Base-by-base conservation (phyloP, 2,888 invertebrate species). In the Muschampia plurimacula region DNA sequence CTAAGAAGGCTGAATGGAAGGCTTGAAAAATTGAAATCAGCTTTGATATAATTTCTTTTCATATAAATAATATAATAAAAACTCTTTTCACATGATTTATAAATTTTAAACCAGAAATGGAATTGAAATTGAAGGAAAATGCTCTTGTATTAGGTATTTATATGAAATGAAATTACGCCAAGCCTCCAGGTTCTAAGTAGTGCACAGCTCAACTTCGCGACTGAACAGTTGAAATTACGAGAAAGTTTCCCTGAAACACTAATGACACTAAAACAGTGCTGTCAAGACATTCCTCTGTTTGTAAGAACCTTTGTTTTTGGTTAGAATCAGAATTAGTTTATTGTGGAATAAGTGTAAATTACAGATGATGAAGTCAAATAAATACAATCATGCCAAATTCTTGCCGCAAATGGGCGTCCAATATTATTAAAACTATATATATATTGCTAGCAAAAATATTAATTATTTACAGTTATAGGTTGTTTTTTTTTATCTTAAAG, bases 161-260 rank as follows among this genome's bases (percentile, higher is more conserved):
- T 28, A 32, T 4, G 5, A 59, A 59, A 59, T 1, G 15, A 4
- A 28, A 59, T 49, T 49, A 2, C 49, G n/a, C 49, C 9, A 49
- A 57, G 7, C 12, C 32, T 13, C 32, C 9, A 32, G 15, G 57
- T 59, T 59, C 10, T 13, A 7, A 32, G 59, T 59, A 59, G 59
- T 13, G n/a, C 39, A 39, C 36, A 62, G 62, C 39, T 57, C 28
- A 67, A 57, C 57, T 55, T 57, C 41, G 39, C 8, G 13, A 57
- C 57, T 66, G 52, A 67, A 57, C 55, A 57, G 41, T 13, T 67
- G 57, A 15, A 57, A 67, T 67, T 41, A 57, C 41, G 67, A 41
- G 39, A n/a, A n/a, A 57, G 41, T 67, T 67, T 55, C 41, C 59
- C 5, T 57, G 57, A 41, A 41, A 67, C 41, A 22, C 41, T 67